Base-by-base conservation (phyloP, 2,113 vertebrate species). In the Coptodon bakossiorum region DNA sequence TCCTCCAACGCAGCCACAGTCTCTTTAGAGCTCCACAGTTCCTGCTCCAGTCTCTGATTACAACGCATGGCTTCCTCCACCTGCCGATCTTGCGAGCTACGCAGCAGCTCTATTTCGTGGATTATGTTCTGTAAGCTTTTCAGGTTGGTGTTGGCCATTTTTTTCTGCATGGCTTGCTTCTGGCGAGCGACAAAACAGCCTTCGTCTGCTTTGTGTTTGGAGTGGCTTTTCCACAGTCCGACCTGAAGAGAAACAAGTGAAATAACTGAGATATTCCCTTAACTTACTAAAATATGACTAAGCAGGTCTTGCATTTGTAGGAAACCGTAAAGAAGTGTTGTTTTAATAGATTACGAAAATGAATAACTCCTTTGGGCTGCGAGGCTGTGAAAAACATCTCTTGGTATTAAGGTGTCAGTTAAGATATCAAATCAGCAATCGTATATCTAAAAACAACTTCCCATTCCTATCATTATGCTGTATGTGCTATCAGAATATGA, bases 211-310 rank as follows among this genome's bases (percentile, higher is more conserved):
- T 90, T 96, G 53, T 96, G 96, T 81, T 94, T 97, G 6, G 96
- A 93, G 4, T 97, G 97, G 91, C 97, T 98, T 93, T 98, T 98
- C 97, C 97, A 97, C 83, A 99, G 96, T 66, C 98, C 98, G 6
- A 99, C 98, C 98, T 99, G 81, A 78, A 78, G 57, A 9, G 5
- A 9, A 78, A 79, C 48, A 52, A 14, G 36, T 80, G 19, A 83
- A 13, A 13, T 86, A 3, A 82, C 12, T 80, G 50, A 40, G 27
- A 57, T 45, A 36, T 80, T 50, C 11, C 10, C 27, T 22, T 6
- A 78, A 78, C 17, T 78, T 52, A 78, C 27, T 52, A 8, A 29
- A 27, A 76, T 0, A 14, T 53, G 34, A 40, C 5, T 6, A 16
- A 71, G 17, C 24, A 52, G 38, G 5, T 12, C n/a, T 3, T 43